These are phyloP conservation scores for Ecdyonurus torrentis DNA, from an alignment of 2,888 invertebrate genomes.

Conservation along the genomic window DNA sequence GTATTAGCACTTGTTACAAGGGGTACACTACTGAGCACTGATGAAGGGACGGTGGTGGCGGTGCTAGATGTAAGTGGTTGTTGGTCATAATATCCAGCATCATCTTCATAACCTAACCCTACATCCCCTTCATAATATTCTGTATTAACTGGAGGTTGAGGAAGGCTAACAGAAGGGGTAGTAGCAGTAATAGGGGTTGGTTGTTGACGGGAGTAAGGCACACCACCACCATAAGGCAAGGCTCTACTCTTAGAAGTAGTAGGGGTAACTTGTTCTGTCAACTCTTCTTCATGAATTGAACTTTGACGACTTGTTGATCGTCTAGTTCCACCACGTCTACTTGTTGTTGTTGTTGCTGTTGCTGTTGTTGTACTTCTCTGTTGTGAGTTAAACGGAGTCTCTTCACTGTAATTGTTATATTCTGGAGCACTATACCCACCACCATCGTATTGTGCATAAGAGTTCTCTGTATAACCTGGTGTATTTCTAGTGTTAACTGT, in stretches of 20 bases:
- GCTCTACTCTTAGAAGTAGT: neutral
- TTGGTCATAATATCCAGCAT: slow-evolving; percentile 15
- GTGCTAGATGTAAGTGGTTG: slow-evolving; percentile 24
- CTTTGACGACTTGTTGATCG: neutral
- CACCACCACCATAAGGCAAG: neutral
- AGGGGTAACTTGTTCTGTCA: slow-evolving; percentile 8
- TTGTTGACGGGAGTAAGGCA: neutral
- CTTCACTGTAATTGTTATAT: slow-evolving; percentile 1
- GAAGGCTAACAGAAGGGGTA: neutral
- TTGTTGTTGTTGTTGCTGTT: neutral
- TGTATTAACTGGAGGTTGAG: neutral
- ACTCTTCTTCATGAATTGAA: neutral
- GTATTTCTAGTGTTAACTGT: slow-evolving; percentile 30
- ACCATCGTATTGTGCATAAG: slow-evolving; percentile 9
- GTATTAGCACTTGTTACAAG: neutral
- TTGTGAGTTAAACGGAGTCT: too few species aligned
- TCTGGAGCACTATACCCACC: neutral
- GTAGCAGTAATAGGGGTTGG: neutral
- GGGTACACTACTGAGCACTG: neutral
- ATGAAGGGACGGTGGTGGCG: slow-evolving; percentile 14
- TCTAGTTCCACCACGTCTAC: neutral
- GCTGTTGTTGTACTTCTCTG: too few species aligned
- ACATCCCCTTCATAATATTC: neutral
- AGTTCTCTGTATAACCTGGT: slow-evolving; percentile 18
- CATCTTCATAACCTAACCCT: slow-evolving; percentile 26